Conservation (phyloP, 64 coral and sea anemone species). For the Anthopleura sola region DNA sequence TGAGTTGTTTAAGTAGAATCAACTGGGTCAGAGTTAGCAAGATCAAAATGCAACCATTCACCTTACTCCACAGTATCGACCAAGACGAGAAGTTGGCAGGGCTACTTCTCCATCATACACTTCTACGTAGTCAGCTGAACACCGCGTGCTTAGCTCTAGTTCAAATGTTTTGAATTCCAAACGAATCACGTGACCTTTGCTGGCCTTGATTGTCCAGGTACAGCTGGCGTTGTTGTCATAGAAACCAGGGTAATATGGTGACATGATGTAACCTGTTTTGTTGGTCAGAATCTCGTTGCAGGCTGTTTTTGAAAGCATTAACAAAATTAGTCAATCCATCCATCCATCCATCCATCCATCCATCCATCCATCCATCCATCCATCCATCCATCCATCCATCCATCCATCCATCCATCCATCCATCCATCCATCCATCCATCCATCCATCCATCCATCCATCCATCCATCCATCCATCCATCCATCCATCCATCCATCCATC, state of each 20-base stretch:
- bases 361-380: not conserved
- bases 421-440: not conserved
- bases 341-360: not conserved
- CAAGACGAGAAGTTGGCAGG: not conserved
- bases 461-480: not conserved
- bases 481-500: not conserved
- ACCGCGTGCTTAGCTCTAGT: slow-evolving; percentile 24
- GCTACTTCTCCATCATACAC: slow-evolving; percentile 3
- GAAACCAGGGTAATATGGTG: slow-evolving; percentile 52
- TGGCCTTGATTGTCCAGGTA: slow-evolving; percentile 28
- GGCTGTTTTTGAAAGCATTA: slow-evolving; percentile 7
- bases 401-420: not conserved
- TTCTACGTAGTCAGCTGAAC: slow-evolving; percentile 50
- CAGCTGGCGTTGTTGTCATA: slow-evolving; percentile 45
- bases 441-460: not conserved
- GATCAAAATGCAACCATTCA: not conserved
- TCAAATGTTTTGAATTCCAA: slow-evolving; percentile 51
- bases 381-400: not conserved
- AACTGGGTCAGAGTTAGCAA: too few relatives aligned
- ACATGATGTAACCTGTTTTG: slow-evolving; percentile 30
- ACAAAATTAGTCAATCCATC: too few relatives aligned
- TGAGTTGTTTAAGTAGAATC: not conserved
- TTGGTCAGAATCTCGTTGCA: slow-evolving; percentile 21
- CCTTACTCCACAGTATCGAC: slow-evolving; percentile 30
- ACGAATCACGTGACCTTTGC: slow-evolving; percentile 30